These are phyloP conservation scores for Scaptomyza flava DNA, from an alignment of 2,888 invertebrate genomes.

Conservation along the genomic window DNA sequence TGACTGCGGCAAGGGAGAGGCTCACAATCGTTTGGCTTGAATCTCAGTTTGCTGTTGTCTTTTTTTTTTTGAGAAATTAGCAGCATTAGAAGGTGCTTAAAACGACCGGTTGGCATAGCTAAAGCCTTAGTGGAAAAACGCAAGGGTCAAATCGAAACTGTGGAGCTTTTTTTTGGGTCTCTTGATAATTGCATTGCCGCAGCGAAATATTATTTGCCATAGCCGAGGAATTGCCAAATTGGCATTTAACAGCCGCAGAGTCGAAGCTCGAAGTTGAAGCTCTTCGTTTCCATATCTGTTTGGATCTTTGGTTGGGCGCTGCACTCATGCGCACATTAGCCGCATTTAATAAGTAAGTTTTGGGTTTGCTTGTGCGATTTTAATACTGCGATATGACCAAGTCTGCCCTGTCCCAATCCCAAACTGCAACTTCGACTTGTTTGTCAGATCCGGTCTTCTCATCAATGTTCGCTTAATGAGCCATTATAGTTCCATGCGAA, in stretches of 20 bases:
- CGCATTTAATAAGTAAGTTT: conserved; percentile 35
- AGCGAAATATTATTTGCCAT: conserved; percentile 56
- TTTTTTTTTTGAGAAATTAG: conserved; percentile 53
- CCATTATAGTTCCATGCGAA: conserved; percentile 58
- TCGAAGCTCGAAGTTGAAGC: conserved; percentile 8
- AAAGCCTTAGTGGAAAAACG: conserved; percentile 21
- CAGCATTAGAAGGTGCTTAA: conserved; percentile 68
- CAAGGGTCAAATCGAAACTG: conserved; percentile 68
- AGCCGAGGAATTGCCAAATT: conserved; percentile 51
- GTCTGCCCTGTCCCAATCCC: neutral
- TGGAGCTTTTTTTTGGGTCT: conserved; percentile 42
- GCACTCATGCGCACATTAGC: conserved; percentile 56
- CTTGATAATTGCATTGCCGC: conserved; percentile 53
- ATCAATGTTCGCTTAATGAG: conserved; percentile 69
- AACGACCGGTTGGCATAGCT: conserved; percentile 40
- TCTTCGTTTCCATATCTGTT: conserved; percentile 51
- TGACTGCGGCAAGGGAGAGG: conserved; percentile 2
- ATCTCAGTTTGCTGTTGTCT: conserved; percentile 45
- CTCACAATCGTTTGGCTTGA: conserved; percentile 46
- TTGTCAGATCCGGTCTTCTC: conserved; percentile 42
- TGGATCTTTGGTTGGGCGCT: conserved; percentile 46
- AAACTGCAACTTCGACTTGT: conserved; percentile 15
- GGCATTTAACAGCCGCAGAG: conserved; percentile 45
- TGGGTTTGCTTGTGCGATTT: conserved; percentile 35
- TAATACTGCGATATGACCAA: conserved; percentile 58